phyloP scores from a whole-genome alignment of 2,113 vertebrate genomes.

The Tiliqua scincoides region DNA sequence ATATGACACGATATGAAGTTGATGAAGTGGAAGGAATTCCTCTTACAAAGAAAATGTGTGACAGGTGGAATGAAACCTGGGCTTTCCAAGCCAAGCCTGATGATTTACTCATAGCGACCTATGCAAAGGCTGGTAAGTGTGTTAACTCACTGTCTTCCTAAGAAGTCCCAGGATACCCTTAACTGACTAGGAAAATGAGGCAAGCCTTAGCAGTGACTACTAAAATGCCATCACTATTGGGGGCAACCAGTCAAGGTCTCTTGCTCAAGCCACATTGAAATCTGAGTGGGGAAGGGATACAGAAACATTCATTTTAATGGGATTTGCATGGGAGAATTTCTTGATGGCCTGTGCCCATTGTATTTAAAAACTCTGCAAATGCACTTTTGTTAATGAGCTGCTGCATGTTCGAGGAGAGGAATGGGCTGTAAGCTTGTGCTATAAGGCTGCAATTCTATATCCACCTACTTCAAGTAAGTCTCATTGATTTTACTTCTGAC shows the following conservation, averaged over 20 bases:
- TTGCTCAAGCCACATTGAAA: background rate
- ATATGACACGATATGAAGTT: accelerated
- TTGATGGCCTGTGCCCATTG: background rate
- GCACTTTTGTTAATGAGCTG: background rate
- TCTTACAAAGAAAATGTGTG: background rate
- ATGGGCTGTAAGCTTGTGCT: no score
- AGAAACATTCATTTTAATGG: background rate
- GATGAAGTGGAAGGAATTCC: slow-evolving; percentile 59
- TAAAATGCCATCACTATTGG: background rate
- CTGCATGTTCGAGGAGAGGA: no score
- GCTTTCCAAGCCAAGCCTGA: slow-evolving; percentile 76
- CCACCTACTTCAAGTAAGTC: no score
- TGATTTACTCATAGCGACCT: slow-evolving; percentile 73
- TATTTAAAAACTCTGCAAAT: background rate
- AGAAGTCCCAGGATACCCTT: background rate
- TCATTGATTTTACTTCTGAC: no score
- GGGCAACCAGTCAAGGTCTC: background rate
- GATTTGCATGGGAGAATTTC: background rate
- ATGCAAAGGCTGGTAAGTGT: slow-evolving; percentile 75
- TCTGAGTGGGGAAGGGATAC: background rate
- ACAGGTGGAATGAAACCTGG: slow-evolving; percentile 59
- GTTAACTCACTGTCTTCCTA: background rate
- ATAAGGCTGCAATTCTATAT: no score
- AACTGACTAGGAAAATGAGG: background rate
- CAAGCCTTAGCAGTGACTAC: background rate